A percentile compares a stretch with the other conserved stretches of the same genome.
phyloP scores from a whole-genome alignment of 2,888 invertebrate genomes.

The Caradrina kadenii region DNA sequence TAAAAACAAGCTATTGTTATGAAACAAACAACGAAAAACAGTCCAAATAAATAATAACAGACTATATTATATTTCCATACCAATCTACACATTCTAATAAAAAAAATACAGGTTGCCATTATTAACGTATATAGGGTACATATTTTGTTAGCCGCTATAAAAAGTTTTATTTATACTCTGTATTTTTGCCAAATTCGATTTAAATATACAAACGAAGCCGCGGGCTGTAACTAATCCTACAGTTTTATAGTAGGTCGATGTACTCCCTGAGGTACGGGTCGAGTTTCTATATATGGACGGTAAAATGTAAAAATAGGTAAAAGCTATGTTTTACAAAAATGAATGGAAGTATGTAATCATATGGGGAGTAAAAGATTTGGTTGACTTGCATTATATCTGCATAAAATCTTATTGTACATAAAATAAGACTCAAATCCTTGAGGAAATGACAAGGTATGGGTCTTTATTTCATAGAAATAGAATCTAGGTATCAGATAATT shows the following conservation, averaged over 20 bases:
- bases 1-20: no score
- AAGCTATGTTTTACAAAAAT: conserved; percentile 5
- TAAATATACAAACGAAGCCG: conserved; percentile 34
- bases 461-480: neutral
- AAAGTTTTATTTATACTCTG: conserved; percentile 46
- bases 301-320: conserved; percentile 1
- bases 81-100: conserved; percentile 14
- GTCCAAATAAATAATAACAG: no score
- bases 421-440: neutral
- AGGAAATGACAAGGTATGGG: neutral
- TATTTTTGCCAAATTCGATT: conserved; percentile 46
- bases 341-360: neutral
- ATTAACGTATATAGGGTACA: conserved; percentile 45
- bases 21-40: no score
- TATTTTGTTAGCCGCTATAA: conserved; percentile 23
- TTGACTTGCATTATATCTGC: conserved; percentile 5
- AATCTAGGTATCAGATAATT: no score
- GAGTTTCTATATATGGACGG: conserved; percentile 18
- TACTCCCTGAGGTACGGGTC: conserved; percentile 29
- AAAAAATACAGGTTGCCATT: conserved; percentile 32
- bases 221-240: conserved; percentile 31
- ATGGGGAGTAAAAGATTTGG: neutral
- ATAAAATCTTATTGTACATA: neutral
- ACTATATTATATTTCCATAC: conserved; percentile 17
- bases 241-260: conserved; percentile 36